Evolutionary conservation across 2,797 vertebrate species (phyloP).

Genomic region (Miichthys miiuy): DNA sequence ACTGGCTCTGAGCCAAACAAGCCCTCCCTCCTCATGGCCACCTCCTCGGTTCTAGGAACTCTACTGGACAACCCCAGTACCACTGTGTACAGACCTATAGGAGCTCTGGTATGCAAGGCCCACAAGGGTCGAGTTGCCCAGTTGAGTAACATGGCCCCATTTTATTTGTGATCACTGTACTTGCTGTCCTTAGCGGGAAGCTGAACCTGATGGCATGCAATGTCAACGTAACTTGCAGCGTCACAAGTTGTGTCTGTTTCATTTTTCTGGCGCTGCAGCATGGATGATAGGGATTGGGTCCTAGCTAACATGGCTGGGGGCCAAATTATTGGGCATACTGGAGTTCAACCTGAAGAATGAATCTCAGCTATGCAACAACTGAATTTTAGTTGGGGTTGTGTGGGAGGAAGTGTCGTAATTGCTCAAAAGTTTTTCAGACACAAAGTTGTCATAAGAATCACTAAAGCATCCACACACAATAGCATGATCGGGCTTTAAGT

Average conservation of each 20-base stretch:
- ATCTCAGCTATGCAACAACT: not conserved
- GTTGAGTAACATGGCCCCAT: constrained; percentile 77
- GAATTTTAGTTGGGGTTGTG: not conserved
- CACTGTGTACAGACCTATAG: constrained; percentile 80
- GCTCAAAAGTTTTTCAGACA: not conserved
- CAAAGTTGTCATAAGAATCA: not conserved
- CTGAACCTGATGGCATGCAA: constrained; percentile 47
- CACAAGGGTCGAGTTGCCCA: constrained; percentile 78
- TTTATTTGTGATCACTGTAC: constrained; percentile 68
- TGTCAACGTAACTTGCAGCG: constrained; percentile 23
- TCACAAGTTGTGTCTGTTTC: constrained; percentile 49
- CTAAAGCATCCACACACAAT: not conserved
- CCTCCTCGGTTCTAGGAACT: constrained; percentile 83
- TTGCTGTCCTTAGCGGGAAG: constrained; percentile 56
- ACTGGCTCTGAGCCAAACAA: constrained; percentile 77
- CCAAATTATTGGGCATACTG: not conserved
- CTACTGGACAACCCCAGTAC: constrained; percentile 74
- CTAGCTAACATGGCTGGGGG: not conserved
- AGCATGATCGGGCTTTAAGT: not conserved
- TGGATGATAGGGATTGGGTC: constrained; percentile 4
- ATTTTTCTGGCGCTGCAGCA: constrained; percentile 22
- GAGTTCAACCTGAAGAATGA: not conserved
- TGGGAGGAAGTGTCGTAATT: not conserved
- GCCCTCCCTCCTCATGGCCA: constrained; percentile 66
- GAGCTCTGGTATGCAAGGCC: constrained; percentile 81